These are phyloP conservation scores for Mormyrus iriodes DNA, from an alignment of 2,113 vertebrate species.

Conservation along the genomic window DNA sequence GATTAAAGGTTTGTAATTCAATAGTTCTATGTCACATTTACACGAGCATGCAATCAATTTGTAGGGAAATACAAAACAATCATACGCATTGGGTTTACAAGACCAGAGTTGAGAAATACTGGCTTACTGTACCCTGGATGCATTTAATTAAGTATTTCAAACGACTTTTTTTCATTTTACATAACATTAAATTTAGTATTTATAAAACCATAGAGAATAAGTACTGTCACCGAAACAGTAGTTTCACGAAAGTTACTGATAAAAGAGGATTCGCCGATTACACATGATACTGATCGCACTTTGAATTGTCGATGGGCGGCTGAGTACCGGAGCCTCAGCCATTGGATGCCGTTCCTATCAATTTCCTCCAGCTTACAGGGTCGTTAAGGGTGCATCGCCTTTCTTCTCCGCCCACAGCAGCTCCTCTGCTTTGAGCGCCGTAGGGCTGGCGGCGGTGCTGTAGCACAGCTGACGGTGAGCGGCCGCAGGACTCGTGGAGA, in stretches of 20 bases:
- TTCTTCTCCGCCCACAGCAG: neutral
- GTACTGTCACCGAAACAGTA: neutral
- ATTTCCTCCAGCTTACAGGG: neutral
- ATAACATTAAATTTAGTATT: neutral
- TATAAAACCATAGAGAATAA: neutral
- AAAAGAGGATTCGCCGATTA: neutral
- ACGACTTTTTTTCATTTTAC: neutral
- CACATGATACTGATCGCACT: neutral
- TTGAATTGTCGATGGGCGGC: neutral
- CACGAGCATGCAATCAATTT: neutral
- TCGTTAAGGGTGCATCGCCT: neutral
- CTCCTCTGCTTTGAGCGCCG: neutral
- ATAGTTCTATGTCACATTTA: neutral
- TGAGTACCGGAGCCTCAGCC: neutral
- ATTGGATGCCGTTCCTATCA: constrained; percentile 13
- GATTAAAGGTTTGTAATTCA: neutral
- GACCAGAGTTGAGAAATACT: neutral
- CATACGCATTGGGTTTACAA: neutral
- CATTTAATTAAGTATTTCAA: neutral
- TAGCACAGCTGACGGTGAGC: constrained; percentile 27
- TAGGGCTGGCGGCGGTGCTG: constrained; percentile 22
- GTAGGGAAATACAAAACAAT: neutral
- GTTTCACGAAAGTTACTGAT: neutral
- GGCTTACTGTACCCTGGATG: neutral
- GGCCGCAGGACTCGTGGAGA: constrained; percentile 16